Percentiles rank a stretch among this genome's conserved stretches.
These are phyloP conservation scores for Diarsia brunnea DNA, from an alignment of 2,888 invertebrate genomes.

Conservation along the genomic window DNA sequence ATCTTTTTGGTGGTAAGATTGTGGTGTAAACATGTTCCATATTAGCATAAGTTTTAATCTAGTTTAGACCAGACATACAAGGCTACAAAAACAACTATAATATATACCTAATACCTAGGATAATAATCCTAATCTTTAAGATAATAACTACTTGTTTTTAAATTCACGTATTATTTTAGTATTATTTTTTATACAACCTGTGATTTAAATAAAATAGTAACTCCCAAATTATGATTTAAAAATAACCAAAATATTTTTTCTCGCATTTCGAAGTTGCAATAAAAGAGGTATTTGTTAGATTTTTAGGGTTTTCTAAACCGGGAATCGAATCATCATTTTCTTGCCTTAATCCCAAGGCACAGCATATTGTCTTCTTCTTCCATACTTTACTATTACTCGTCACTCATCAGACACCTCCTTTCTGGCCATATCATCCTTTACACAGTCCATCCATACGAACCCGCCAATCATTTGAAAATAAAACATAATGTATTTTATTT, in stretches of 20 bases:
- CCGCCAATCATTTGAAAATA: no score
- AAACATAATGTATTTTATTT: no score
- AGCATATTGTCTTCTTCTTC: no score
- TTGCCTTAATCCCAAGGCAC: no score
- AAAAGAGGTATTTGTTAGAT: not conserved
- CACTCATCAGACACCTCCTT: no score
- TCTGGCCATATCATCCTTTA: no score
- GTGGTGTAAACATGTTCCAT: slow-evolving; percentile 40
- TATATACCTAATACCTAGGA: not conserved
- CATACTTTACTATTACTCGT: no score
- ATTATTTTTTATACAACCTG: not conserved
- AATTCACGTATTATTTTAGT: not conserved
- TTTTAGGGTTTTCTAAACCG: not conserved
- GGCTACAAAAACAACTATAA: not conserved
- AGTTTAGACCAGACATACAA: slow-evolving; percentile 22
- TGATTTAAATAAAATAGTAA: not conserved
- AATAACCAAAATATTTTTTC: no score
- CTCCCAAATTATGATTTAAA: not conserved
- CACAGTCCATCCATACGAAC: no score
- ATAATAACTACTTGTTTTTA: not conserved
- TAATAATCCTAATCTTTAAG: no score
- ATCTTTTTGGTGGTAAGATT: slow-evolving; percentile 61
- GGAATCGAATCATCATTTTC: no score
- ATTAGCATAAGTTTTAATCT: slow-evolving; percentile 31
- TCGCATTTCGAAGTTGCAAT: not conserved